Conservation (phyloP, 2,888 invertebrate genomes). For the Patella depressa region DNA sequence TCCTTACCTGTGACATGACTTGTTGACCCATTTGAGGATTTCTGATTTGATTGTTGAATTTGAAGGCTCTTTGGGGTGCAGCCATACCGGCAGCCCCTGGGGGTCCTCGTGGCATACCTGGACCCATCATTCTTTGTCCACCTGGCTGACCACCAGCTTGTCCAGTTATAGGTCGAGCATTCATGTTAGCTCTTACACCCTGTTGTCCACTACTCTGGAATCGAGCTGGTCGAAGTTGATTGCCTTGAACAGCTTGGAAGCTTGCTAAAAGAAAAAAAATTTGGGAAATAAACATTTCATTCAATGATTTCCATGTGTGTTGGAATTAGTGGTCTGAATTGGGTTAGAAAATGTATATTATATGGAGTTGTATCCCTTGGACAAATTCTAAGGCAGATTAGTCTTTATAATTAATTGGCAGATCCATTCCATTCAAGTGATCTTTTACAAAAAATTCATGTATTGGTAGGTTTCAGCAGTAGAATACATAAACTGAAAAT, state of each 20-base stretch:
- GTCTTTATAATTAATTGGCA: no score
- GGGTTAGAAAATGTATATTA: no score
- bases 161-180: constrained; percentile 87
- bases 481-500: no score
- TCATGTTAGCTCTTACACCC: constrained; percentile 45
- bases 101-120: constrained; percentile 20
- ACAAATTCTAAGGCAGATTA: no score
- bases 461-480: no score
- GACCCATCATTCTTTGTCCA: constrained; percentile 75
- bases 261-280: constrained; percentile 19
- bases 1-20: constrained; percentile 38
- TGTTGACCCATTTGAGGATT: constrained; percentile 36
- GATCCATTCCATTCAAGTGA: no score
- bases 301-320: no score
- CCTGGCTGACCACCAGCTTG: constrained; percentile 70
- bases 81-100: constrained; percentile 33
- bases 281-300: no score
- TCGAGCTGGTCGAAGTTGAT: constrained; percentile 54
- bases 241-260: constrained; percentile 45
- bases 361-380: no score
- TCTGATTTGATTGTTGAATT: constrained; percentile 36
- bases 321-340: no score
- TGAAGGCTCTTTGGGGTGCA: constrained; percentile 43
- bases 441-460: no score
- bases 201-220: constrained; percentile 43